Base-by-base conservation (phyloP, 2,113 vertebrate species). In the Perca schrenkii region DNA sequence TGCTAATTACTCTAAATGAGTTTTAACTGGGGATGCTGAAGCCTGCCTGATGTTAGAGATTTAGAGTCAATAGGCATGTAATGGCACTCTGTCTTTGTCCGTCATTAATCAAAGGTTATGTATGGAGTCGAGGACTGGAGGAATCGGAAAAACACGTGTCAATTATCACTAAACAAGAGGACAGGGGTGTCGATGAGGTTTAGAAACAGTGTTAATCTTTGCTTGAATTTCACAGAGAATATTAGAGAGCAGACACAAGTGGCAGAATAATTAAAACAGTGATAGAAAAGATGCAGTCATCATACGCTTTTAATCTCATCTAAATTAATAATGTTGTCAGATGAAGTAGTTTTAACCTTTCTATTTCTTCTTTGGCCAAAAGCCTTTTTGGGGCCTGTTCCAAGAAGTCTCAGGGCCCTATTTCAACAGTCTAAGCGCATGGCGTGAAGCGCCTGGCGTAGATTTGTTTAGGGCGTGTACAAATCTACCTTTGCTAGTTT, bases 1-100 rank as follows among this genome's bases (percentile, higher is more conserved):
- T 49, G 64, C 91, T 93, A 94, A 94, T 94, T 93, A 91, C 86
- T 73, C 66, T 78, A 91, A 92, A 94, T 91, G 71, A 86, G 65
- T 86, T 90, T 88, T 89, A 93, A 92, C 89, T 80, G 84, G 79
- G 72, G 72, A 89, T 62, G 78, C 90, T 90, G 90, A 90, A 86
- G 86, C 86, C 86, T 73, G 88, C 88, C 92, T 86, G 88, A 92
- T 92, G 91, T 80, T 86, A 53, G 79, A 90, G 86, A 91, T 92
- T 90, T 86, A 84, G 74, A 91, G 84, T 91, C 91, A 91, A 89
- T 92, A 86, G 70, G 82, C 91, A 91, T 90, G 88, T 89, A 92
- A 92, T 90, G 86, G 90, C 79, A 57, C 87, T 80, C 82, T 72
- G 83, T 87, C 85, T 87, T 84, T 91, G 88, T 87, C 91, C 70